Base-by-base conservation (phyloP, 2,113 vertebrate genomes). In the Zosterops borbonicus region DNA sequence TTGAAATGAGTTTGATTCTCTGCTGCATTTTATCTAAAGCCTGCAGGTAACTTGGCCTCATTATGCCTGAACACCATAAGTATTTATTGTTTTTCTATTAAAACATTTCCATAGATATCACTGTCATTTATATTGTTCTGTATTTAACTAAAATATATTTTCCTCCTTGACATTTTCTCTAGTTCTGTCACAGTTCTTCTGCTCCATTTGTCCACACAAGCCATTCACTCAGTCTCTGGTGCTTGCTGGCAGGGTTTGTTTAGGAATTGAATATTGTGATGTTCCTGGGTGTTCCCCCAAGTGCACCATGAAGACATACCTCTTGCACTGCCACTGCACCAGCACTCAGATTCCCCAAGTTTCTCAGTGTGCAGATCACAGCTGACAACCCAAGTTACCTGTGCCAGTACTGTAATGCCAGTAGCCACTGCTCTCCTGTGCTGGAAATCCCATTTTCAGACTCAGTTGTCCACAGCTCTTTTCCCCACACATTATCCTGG, bases 191-290 rank as follows among this genome's bases (percentile, higher is more conserved):
- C 37, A 64, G 37, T 35, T 20, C 21, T 44, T 84, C 27, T 81
- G 29, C 62, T 74, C 0, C 0, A 0, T 74, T 84, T 83, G 37
- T 46, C 63, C 14, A 9, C 37, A 63, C 5, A 53, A 50, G 14
- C 67, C 60, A 4, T 76, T 88, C n/a, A 13, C 14, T 69, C 67
- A 37, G 3, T 33, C 19, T 68, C 11, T 46, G 4, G 58, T 73
- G 41, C 46, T 87, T 44, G 33, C 39, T 83, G 78, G 53, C 37
- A 58, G 82, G 10, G 2, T 44, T 95, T 83, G 46, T 71, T 77
- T 70, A 55, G 33, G 33, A 55, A 47, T 16, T 59, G n/a, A 65
- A 14, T 65, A 28, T 22, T 77, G 53, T 46, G 11, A 33, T 63
- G 18, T 50, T 81, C 33, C 42, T 23, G 35, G n/a, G 23, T 67